Evolutionary conservation across 1,140 invertebrate genomes (phyloP).

Genomic region (Zophobas atratus): DNA sequence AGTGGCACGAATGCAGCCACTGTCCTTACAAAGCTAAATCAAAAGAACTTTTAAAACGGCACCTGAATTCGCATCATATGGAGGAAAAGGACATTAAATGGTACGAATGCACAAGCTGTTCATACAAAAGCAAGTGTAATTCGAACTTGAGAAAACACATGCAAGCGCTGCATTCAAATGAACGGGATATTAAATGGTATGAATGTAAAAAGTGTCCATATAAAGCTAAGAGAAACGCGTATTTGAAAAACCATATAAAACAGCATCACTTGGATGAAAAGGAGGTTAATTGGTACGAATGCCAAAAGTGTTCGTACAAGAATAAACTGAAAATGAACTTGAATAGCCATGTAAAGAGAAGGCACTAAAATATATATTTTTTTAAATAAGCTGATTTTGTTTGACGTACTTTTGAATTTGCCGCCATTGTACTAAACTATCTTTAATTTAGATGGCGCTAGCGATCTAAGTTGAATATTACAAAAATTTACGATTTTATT

Average conservation of each 20-base stretch:
- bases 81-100: neutral
- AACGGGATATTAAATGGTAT: neutral
- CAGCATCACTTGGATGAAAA: neutral
- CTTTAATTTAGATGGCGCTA: too few relatives aligned
- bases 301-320: neutral
- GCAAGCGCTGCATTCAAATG: neutral
- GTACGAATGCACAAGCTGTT: neutral
- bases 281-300: neutral
- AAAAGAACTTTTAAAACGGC: too few relatives aligned
- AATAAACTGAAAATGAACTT: neutral
- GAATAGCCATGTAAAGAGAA: neutral
- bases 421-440: too few relatives aligned
- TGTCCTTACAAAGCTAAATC: neutral
- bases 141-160: neutral
- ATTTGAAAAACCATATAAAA: neutral
- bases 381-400: too few relatives aligned
- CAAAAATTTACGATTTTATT: too few relatives aligned
- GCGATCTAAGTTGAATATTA: too few relatives aligned
- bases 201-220: neutral
- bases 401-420: too few relatives aligned
- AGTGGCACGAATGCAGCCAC: neutral
- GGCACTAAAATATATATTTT: too few relatives aligned
- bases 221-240: neutral
- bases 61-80: too few relatives aligned
- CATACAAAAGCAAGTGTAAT: neutral